Evolutionary conservation across 1,140 invertebrate genomes (phyloP), one percentile per base, ranked within the genome.

Genomic region (Monomorium pharaonis): DNA sequence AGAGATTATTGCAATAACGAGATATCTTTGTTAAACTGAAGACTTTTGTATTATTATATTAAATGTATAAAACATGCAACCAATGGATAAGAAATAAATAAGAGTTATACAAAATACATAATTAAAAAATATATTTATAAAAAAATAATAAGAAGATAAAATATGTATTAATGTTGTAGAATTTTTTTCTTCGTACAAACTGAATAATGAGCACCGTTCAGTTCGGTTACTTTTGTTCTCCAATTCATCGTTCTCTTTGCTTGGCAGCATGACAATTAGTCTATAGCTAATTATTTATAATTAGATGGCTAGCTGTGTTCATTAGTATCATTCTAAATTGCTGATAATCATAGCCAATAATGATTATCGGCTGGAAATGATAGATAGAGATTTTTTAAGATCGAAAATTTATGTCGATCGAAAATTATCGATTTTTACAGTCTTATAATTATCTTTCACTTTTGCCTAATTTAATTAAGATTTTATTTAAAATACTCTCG

Each of bases 231-330:
- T 60, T 63, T 30, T 63, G 18, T 65, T 49, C 75, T 65, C 18
- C 18, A 37, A 30, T 65, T 65, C 75, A 65, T 65, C 37, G 56
- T 62, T 62, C 21, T 76, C 30, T 65, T 10, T 49, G 27, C 56
- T 72, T 49, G 69, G 30, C 14, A 70, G 27, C 44, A 33, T 14
- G 90, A 91, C 86, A 92, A 93, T 91, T 87, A 92, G 91, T 90
- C 77, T 88, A 90, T 85, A 91, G 76, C 81, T 91, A 92, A 93
- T 92, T 93, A 92, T 92, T 92, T 90, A 91, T 92, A 92, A 92
- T 90, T 90, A 92, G 88, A 83, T 65, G 86, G 49, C 85, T 80
- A 86, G 86, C 65, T 84, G 12, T 18, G 33, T 78, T 78, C 18
- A 65, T 78, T 65, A 65, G 33, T 18, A 75, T 75, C 2, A 14